Conservation (phyloP, 2,888 invertebrate genomes). For the Amphipoea oculea region DNA sequence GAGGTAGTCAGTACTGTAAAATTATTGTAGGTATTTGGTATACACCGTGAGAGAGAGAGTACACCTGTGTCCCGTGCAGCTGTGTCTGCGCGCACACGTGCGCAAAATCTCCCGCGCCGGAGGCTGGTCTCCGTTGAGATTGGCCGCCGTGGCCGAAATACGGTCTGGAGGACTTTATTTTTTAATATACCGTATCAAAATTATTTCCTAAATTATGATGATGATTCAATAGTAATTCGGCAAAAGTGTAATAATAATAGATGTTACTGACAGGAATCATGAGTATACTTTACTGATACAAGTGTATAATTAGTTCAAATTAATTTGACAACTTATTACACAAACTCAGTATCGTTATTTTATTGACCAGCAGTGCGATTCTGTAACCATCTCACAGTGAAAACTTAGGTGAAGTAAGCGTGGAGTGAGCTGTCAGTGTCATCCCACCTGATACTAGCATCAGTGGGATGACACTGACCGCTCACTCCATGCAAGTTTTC, state of each 20-base stretch:
- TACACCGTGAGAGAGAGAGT: neutral
- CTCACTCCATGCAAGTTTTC: no score
- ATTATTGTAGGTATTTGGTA: conserved; percentile 37
- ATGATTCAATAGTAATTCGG: conserved; percentile 4
- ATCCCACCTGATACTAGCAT: no score
- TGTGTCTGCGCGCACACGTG: no score
- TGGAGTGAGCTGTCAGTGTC: no score
- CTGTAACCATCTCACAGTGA: no score
- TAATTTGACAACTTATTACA: neutral
- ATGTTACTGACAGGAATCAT: conserved; percentile 22
- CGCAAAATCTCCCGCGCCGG: no score
- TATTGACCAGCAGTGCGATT: neutral
- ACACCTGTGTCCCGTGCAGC: no score
- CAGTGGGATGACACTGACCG: no score
- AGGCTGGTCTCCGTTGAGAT: no score
- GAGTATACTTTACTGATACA: neutral
- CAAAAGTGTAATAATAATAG: conserved; percentile 13
- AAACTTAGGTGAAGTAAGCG: no score
- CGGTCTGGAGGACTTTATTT: no score
- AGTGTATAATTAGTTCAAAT: neutral
- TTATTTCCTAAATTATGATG: conserved; percentile 11
- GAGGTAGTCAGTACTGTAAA: conserved; percentile 53
- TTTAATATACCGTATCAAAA: conserved; percentile 7
- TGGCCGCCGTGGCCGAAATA: no score
- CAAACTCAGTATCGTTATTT: neutral